phyloP scores from a whole-genome alignment of 2,888 invertebrate species.

The Epsilonema sp. region DNA sequence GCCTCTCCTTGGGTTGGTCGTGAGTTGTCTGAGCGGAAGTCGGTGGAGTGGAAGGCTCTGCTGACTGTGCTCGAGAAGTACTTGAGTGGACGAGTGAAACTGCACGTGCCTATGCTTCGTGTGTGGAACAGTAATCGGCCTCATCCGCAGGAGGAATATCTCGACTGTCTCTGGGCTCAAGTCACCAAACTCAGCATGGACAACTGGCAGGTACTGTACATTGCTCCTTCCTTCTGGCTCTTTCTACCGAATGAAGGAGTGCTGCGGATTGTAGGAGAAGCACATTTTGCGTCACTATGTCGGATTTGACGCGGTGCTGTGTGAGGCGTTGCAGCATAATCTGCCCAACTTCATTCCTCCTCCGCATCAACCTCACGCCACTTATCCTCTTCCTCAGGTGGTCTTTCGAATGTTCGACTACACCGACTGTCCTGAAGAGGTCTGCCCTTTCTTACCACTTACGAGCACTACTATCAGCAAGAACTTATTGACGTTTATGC shows the following conservation, averaged over 20 bases:
- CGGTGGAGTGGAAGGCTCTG: slow-evolving; percentile 69
- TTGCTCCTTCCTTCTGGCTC: too few relatives aligned
- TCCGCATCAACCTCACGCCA: slow-evolving; percentile 66
- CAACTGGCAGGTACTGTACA: slow-evolving; percentile 91
- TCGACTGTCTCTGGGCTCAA: slow-evolving; percentile 90
- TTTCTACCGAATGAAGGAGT: too few relatives aligned
- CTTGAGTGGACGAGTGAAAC: slow-evolving; percentile 63
- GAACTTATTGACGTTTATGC: too few relatives aligned
- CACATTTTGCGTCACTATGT: slow-evolving; percentile 70
- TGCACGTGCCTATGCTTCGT: slow-evolving; percentile 71
- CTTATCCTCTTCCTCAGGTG: slow-evolving; percentile 81
- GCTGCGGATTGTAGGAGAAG: too few relatives aligned
- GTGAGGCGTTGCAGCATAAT: slow-evolving; percentile 87
- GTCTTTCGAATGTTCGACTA: slow-evolving; percentile 89
- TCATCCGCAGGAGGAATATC: slow-evolving; percentile 81
- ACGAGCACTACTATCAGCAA: too few relatives aligned
- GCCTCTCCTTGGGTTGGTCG: slow-evolving; percentile 48
- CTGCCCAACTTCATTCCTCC: slow-evolving; percentile 74
- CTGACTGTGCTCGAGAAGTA: slow-evolving; percentile 75
- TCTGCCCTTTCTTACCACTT: slow-evolving; percentile 1
- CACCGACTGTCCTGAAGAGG: slow-evolving; percentile 74
- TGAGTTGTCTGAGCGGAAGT: slow-evolving; percentile 86
- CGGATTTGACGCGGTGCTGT: slow-evolving; percentile 78
- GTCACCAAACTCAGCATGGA: slow-evolving; percentile 71
- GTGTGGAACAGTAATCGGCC: slow-evolving; percentile 86